Evolutionary conservation across 1,140 invertebrate genomes (phyloP), one percentile per base, ranked within the genome.

Genomic region (Aplysia californica): DNA sequence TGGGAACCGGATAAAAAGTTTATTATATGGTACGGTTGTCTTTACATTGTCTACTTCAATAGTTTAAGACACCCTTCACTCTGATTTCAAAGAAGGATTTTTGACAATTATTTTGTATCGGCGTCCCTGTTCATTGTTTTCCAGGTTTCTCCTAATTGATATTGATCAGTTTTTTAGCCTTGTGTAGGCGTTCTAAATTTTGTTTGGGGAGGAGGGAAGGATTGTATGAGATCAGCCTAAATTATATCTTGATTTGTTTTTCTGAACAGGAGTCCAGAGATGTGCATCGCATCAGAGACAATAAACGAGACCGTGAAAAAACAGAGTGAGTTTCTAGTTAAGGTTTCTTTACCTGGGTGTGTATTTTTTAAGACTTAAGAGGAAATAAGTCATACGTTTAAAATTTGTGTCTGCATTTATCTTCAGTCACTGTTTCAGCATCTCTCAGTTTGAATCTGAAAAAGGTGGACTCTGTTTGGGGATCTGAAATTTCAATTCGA

Each of bases 291-390:
- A 38, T 75, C 31, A 41, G 39, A 36, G 72, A 75, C 23, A 65
- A 65, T 29, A 41, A 41, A n/a, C 41, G 66, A 41, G 23, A 21
- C 26, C 21, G 35, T 29, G 72, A 65, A 36, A 75, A 26, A 66
- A 66, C 61, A 21, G 72, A 75, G 72, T 75, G 50, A 75, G 72
- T 75, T 15, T 55, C n/a, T n/a, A n/a, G n/a, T n/a, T n/a, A n/a
- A 50, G n/a, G n/a, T 15, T 50, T 50, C 10, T 10, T 50, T 50
- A 50, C 10, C n/a, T n/a, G n/a, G 10, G 44, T 50, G 44, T 50
- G n/a, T 50, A 50, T 50, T 15, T 50, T 50, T n/a, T 50, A 10
- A 50, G n/a, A 15, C 44, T 50, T 15, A 15, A 50, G 10, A n/a
- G n/a, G 10, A 15, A 15, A n/a, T 15, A 50, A 50, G n/a, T 50